phyloP scores from a whole-genome alignment of 1,140 invertebrate species.

The Portunus trituberculatus region DNA sequence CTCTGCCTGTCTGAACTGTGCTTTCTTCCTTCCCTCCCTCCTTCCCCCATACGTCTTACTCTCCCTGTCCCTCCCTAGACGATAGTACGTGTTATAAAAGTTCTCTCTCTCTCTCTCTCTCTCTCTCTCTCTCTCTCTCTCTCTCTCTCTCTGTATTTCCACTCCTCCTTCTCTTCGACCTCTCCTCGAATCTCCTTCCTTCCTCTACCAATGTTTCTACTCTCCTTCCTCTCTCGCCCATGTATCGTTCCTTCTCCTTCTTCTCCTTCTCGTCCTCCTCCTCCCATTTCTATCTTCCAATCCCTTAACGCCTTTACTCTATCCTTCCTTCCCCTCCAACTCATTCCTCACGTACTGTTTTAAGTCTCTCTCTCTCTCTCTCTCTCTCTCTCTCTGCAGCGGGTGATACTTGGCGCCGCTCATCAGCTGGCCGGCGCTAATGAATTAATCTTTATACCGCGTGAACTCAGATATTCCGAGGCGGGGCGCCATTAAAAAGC shows the following conservation, averaged over 20 bases:
- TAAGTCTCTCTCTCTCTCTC: not conserved
- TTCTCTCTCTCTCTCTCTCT: not conserved
- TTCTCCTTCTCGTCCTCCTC: not conserved
- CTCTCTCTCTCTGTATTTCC: not conserved
- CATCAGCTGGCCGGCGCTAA: constrained; percentile 17
- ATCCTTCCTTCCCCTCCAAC: not conserved
- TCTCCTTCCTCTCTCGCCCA: not conserved
- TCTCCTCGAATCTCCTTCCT: no score
- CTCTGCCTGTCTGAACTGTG: not conserved
- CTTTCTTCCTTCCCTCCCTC: not conserved
- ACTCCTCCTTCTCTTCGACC: not conserved
- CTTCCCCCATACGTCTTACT: not conserved
- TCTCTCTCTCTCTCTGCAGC: not conserved
- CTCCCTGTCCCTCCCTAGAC: not conserved
- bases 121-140: not conserved
- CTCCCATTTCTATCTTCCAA: no score
- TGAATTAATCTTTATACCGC: constrained; percentile 63
- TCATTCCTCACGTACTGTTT: not conserved
- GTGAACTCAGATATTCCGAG: constrained; percentile 45
- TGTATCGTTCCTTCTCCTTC: not conserved
- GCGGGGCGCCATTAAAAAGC: constrained; percentile 48
- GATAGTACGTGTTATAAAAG: not conserved
- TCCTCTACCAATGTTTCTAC: not conserved
- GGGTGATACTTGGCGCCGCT: constrained; percentile 28
- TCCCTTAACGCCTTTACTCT: not conserved